These are phyloP conservation scores for Parazoanthus atlanticus DNA, from an alignment of 92 coral and sea anemone genomes.

Conservation along the genomic window DNA sequence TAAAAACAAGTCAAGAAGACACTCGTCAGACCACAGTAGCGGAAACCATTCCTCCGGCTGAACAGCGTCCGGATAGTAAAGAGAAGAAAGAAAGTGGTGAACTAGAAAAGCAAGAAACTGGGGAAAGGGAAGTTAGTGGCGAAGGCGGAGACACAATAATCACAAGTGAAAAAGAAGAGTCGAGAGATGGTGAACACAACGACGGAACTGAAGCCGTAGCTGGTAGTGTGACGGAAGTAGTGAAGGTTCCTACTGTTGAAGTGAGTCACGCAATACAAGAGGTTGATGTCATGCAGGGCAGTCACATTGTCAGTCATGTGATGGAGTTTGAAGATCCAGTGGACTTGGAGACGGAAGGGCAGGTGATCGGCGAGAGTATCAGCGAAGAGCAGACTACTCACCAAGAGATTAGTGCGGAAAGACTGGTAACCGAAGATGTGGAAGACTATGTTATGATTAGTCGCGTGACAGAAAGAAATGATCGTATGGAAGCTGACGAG, in stretches of 20 bases:
- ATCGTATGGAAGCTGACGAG: background rate
- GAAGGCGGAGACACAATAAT: background rate
- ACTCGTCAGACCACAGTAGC: background rate
- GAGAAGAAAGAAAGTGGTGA: background rate
- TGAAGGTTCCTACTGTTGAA: background rate
- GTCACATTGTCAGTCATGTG: slow-evolving; percentile 25
- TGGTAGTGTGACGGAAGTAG: background rate
- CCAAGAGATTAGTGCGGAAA: background rate
- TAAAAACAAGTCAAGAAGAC: background rate
- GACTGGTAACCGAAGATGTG: slow-evolving; percentile 14
- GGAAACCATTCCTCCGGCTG: background rate
- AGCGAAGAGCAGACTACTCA: background rate
- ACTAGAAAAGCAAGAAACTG: background rate
- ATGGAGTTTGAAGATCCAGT: background rate
- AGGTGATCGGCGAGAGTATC: background rate
- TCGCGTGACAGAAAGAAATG: slow-evolving; percentile 13
- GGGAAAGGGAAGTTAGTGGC: background rate
- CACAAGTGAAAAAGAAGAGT: background rate
- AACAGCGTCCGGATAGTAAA: background rate
- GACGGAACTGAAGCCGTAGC: background rate
- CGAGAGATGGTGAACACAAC: too few relatives aligned
- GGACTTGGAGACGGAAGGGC: slow-evolving; percentile 1
- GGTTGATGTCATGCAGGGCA: slow-evolving; percentile 8
- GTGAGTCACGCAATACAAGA: background rate
- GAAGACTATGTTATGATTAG: slow-evolving; percentile 39